A percentile compares a stretch with the other conserved stretches of the same genome.
These are phyloP conservation scores for Baryphthengus martii DNA, from an alignment of 2,113 vertebrate genomes.

Conservation along the genomic window DNA sequence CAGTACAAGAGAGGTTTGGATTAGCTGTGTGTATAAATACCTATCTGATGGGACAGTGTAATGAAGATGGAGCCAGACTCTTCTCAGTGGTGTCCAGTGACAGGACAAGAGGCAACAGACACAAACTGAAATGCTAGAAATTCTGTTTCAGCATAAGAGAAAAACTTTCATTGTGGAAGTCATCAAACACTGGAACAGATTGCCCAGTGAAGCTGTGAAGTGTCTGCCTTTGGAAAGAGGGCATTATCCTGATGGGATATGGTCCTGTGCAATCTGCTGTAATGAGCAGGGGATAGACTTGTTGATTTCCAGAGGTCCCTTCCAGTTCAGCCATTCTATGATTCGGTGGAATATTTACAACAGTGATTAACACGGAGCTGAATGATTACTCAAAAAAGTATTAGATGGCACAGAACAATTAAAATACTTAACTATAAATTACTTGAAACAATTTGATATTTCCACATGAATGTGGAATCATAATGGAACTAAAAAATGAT, in stretches of 20 bases:
- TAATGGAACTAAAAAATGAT: not conserved
- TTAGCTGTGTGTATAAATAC: not conserved
- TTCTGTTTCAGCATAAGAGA: not conserved
- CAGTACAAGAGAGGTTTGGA: not conserved
- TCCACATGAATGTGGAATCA: not conserved
- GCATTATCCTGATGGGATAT: not conserved
- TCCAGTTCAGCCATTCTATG: not conserved
- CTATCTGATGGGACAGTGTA: not conserved
- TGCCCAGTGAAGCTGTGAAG: not conserved
- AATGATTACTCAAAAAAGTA: not conserved
- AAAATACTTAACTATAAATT: not conserved
- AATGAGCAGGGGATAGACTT: not conserved
- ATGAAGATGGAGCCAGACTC: not conserved
- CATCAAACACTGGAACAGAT: not conserved
- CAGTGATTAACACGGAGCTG: not conserved
- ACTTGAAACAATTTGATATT: not conserved
- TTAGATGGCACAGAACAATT: not conserved
- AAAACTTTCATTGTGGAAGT: not conserved
- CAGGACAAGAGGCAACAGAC: not conserved
- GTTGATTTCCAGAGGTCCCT: not conserved
- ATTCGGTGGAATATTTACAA: not conserved
- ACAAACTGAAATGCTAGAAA: not conserved
- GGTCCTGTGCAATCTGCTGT: not conserved
- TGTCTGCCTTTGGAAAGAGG: not conserved
- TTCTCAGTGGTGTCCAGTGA: not conserved